These are phyloP conservation scores for Ficedula albicollis DNA, from an alignment of 2,797 vertebrate species.

Conservation along the genomic window DNA sequence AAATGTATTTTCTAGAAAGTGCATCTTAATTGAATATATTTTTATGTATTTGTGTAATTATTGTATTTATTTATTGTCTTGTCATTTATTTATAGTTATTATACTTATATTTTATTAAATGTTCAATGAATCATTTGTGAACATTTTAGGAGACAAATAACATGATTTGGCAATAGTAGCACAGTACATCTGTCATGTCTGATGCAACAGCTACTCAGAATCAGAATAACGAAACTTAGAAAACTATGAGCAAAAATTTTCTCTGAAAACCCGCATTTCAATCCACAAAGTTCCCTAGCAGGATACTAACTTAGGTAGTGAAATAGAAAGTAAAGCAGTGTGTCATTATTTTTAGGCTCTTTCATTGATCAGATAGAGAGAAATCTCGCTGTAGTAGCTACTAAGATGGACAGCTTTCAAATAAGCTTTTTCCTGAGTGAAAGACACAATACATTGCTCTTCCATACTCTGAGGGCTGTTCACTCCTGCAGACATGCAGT, in stretches of 20 bases:
- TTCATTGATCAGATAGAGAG: background rate
- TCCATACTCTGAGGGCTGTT: background rate
- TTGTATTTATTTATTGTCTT: background rate
- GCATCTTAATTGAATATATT: background rate
- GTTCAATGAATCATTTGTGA: background rate
- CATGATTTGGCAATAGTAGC: background rate
- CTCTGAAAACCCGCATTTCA: background rate
- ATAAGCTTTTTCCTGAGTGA: background rate
- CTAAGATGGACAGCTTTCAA: background rate
- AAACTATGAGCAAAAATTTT: background rate
- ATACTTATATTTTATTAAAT: background rate
- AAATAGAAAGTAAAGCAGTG: background rate
- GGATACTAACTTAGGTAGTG: background rate
- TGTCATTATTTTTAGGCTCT: background rate
- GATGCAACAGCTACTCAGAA: background rate
- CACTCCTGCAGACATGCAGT: background rate
- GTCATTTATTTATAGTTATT: no score
- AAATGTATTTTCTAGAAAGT: background rate
- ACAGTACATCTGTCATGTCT: background rate
- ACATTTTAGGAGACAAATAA: background rate
- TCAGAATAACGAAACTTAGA: background rate
- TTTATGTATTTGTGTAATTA: background rate
- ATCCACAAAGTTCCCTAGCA: background rate
- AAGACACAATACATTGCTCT: background rate
- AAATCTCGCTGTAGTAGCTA: background rate